Evolutionary conservation across 2,888 invertebrate genomes (phyloP).

Genomic region (Ectemnius lituratus): DNA sequence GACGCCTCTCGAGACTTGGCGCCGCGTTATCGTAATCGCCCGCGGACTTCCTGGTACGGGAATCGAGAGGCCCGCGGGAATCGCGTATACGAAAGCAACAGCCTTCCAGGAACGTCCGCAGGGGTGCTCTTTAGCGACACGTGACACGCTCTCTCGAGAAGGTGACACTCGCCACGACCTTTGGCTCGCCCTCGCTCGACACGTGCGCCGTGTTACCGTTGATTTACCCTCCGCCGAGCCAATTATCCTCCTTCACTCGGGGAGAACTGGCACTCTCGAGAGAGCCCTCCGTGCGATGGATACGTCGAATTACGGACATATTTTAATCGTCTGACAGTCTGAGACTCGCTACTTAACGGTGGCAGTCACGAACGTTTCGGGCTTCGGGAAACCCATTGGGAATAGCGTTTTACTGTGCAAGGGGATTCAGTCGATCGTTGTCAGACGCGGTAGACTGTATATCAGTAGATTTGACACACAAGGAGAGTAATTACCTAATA

Average conservation of each 20-base stretch:
- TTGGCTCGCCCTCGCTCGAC: constrained; percentile 2
- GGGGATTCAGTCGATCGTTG: too few relatives aligned
- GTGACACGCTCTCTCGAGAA: constrained; percentile 12
- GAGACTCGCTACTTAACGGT: too few relatives aligned
- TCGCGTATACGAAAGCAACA: constrained; percentile 46
- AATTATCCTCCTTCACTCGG: neutral
- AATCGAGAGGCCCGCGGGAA: constrained; percentile 47
- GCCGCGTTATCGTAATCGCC: constrained; percentile 63
- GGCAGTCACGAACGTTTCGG: too few relatives aligned
- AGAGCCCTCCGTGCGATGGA: too few relatives aligned
- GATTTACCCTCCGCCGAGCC: constrained; percentile 2
- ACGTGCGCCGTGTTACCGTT: constrained; percentile 5
- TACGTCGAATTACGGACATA: too few relatives aligned
- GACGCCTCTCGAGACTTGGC: constrained; percentile 45
- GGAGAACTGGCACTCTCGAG: too few relatives aligned
- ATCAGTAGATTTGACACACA: too few relatives aligned
- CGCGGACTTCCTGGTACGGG: constrained; percentile 59
- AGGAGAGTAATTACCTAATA: too few relatives aligned
- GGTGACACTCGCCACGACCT: constrained; percentile 2
- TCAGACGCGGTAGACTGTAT: too few relatives aligned
- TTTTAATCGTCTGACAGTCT: too few relatives aligned
- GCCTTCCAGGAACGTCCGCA: constrained; percentile 54
- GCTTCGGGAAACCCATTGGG: too few relatives aligned
- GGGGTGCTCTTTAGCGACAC: constrained; percentile 18
- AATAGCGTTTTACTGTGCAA: too few relatives aligned